Percentiles rank a stretch among this genome's conserved stretches.
Evolutionary conservation across 2,888 invertebrate species (phyloP).

Genomic region (Homarus gammarus): DNA sequence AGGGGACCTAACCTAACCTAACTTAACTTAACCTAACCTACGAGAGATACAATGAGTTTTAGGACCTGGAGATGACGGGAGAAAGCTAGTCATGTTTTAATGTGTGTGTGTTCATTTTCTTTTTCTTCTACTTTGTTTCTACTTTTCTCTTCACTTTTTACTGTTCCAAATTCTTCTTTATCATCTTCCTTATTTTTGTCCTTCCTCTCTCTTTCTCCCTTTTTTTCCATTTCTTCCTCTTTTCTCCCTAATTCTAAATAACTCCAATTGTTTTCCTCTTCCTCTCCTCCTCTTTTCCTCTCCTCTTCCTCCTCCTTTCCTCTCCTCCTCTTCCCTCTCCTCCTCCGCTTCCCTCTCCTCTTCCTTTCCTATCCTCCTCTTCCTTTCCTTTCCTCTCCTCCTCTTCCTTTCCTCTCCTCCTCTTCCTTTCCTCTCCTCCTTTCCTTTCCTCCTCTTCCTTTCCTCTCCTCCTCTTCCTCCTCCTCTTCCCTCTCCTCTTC

Average conservation of each 20-base stretch:
- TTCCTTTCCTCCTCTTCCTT: neutral
- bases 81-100: no score
- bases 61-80: no score
- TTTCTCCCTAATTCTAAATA: neutral
- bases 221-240: neutral
- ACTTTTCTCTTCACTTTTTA: no score
- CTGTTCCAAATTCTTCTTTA: neutral
- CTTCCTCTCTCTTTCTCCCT: constrained; percentile 6
- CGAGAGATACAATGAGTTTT: no score
- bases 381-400: neutral
- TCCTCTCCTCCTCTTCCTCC: neutral
- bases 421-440: neutral
- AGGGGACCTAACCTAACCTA: no score
- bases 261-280: no score
- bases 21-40: no score
- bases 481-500: neutral
- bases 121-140: no score
- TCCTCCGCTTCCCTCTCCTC: neutral
- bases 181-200: neutral
- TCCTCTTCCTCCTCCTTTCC: neutral
- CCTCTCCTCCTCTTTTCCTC: neutral
- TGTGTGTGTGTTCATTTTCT: no score
- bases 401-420: neutral
- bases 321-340: neutral
- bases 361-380: neutral